Percentiles rank a stretch among this genome's conserved stretches.
phyloP scores from a whole-genome alignment of 2,797 vertebrate genomes.

The Cyprinodon diabolis region DNA sequence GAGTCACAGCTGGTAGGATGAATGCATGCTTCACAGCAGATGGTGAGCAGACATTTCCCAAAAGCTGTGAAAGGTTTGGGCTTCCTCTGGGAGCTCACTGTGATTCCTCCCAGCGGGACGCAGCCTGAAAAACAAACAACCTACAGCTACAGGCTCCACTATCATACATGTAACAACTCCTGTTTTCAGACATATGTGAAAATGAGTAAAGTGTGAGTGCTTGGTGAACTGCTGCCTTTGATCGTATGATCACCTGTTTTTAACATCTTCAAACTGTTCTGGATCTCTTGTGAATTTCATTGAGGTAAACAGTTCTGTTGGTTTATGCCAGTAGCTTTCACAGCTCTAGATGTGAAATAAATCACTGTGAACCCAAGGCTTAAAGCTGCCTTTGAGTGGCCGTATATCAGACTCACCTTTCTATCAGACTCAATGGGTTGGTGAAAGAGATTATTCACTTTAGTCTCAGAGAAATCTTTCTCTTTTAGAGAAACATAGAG shows the following conservation, averaged over 20 bases:
- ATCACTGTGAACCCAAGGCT: constrained; percentile 53
- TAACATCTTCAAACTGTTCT: not conserved
- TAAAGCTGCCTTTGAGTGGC: constrained; percentile 31
- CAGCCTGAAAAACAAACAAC: constrained; percentile 19
- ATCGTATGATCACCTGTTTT: not conserved
- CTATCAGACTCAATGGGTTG: constrained; percentile 23
- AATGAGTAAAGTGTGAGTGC: not conserved
- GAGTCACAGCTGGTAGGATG: constrained; percentile 22
- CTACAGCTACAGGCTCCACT: not conserved
- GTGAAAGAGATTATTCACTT: constrained; percentile 20
- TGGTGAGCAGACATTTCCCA: not conserved
- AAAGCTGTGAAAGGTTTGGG: constrained; percentile 7
- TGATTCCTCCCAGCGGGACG: constrained; percentile 6
- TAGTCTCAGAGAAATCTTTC: not conserved
- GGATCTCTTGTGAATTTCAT: not conserved
- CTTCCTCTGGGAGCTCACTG: constrained; percentile 7
- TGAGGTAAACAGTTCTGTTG: constrained; percentile 18
- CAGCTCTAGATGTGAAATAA: constrained; percentile 32
- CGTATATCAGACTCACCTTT: constrained; percentile 44
- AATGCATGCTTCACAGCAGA: not conserved
- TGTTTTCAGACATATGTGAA: not conserved
- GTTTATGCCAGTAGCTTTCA: constrained; percentile 29
- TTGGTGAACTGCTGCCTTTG: not conserved
- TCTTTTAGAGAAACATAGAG: not conserved
- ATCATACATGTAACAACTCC: not conserved